phyloP scores from a whole-genome alignment of 64 coral and sea anemone species.

The Stichodactyla mertensii region DNA sequence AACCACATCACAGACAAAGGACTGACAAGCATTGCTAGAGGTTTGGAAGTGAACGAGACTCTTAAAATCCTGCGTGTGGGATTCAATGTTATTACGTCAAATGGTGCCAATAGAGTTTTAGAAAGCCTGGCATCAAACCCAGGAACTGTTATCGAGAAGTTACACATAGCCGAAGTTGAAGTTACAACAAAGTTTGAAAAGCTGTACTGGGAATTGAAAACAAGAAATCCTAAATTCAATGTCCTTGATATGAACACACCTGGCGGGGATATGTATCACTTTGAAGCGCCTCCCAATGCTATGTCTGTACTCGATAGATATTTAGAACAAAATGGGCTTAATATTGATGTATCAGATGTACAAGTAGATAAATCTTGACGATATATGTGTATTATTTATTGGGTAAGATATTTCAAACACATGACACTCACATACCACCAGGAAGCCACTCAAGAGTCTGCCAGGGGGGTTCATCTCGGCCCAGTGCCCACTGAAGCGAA shows the following conservation, averaged over 20 bases:
- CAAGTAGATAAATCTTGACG: neutral
- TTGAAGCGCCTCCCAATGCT: slow-evolving; percentile 59
- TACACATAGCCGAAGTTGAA: slow-evolving; percentile 72
- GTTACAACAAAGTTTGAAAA: slow-evolving; percentile 55
- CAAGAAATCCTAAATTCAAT: slow-evolving; percentile 49
- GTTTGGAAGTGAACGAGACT: slow-evolving; percentile 70
- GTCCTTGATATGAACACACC: slow-evolving; percentile 58
- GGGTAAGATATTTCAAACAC: too few relatives aligned
- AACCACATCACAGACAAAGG: slow-evolving; percentile 82
- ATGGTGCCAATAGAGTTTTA: slow-evolving; percentile 57
- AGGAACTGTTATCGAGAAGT: slow-evolving; percentile 34
- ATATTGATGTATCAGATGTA: neutral
- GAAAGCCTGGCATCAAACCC: slow-evolving; percentile 50
- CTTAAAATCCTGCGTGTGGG: slow-evolving; percentile 49
- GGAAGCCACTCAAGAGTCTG: too few relatives aligned
- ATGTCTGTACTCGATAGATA: slow-evolving; percentile 60
- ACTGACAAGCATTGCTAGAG: slow-evolving; percentile 48
- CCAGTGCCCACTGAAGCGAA: too few relatives aligned
- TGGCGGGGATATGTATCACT: slow-evolving; percentile 60
- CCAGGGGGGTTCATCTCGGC: too few relatives aligned
- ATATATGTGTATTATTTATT: neutral
- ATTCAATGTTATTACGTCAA: slow-evolving; percentile 55
- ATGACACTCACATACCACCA: too few relatives aligned
- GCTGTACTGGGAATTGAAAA: slow-evolving; percentile 49
- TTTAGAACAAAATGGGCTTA: slow-evolving; percentile 49